Conservation (phyloP, 2,888 invertebrate species). For the Noctua pronuba region DNA sequence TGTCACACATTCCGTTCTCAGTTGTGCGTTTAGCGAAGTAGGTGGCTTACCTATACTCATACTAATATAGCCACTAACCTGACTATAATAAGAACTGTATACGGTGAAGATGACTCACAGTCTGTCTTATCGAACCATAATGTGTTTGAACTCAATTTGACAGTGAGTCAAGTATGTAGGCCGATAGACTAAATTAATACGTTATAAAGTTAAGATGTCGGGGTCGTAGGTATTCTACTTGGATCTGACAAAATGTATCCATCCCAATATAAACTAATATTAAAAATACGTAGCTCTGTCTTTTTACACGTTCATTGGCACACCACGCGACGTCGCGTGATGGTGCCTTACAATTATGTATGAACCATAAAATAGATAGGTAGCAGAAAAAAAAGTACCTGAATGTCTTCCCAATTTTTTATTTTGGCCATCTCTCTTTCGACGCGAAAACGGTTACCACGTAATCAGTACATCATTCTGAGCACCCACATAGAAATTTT, state of each 20-base stretch:
- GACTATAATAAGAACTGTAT: constrained; percentile 12
- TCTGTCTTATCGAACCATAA: constrained; percentile 23
- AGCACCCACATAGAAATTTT: no score
- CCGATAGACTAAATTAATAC: background rate
- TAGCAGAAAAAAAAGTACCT: no score
- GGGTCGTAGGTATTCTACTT: background rate
- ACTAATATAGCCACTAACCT: background rate
- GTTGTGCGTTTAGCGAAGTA: no score
- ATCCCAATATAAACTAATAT: background rate
- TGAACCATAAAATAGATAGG: no score
- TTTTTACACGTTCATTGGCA: no score
- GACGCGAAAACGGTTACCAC: no score
- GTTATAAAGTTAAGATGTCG: background rate
- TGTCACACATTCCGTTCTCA: constrained; percentile 8
- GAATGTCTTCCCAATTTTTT: no score
- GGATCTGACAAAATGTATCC: background rate
- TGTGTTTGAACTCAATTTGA: constrained; percentile 30
- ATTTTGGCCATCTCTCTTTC: no score
- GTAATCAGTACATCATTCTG: no score
- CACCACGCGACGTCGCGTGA: no score
- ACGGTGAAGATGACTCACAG: constrained; percentile 26
- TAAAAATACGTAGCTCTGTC: background rate
- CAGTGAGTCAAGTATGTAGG: constrained; percentile 16
- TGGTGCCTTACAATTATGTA: no score
- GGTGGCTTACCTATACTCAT: background rate